Percentiles rank a stretch among this genome's conserved stretches.
These are phyloP conservation scores for Lymantria monacha DNA, from an alignment of 2,888 invertebrate species.

Conservation along the genomic window DNA sequence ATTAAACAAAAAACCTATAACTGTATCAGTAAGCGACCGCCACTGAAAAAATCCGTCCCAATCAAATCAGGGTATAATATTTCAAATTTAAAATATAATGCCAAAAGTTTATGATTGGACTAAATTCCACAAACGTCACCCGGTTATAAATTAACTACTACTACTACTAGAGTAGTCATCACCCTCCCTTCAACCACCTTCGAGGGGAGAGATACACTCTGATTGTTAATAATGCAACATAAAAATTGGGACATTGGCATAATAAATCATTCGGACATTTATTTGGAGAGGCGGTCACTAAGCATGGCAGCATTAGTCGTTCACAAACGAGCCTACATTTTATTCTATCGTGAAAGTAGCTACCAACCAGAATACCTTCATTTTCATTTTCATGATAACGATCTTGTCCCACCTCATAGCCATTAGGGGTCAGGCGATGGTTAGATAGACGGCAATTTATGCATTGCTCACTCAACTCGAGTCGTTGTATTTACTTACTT, in stretches of 20 bases:
- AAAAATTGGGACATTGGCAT: conserved; percentile 4
- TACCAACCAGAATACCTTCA: conserved; percentile 59
- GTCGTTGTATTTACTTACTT: conserved; percentile 65
- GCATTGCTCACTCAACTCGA: conserved; percentile 73
- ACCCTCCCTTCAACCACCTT: too few species aligned
- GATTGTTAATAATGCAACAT: too few species aligned
- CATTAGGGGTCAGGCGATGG: conserved; percentile 77
- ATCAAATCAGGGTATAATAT: too few species aligned
- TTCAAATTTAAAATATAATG: too few species aligned
- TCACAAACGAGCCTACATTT: conserved; percentile 63
- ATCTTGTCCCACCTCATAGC: conserved; percentile 74
- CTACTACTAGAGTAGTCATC: too few species aligned
- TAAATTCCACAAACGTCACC: too few species aligned
- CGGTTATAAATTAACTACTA: too few species aligned
- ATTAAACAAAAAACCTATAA: too few species aligned
- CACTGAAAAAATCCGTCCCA: too few species aligned
- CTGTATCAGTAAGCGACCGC: too few species aligned
- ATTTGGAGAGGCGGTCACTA: conserved; percentile 24
- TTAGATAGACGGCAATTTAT: conserved; percentile 74
- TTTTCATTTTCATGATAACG: conserved; percentile 72
- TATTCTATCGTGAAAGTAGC: conserved; percentile 67
- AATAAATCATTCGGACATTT: conserved; percentile 37
- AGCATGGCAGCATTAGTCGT: conserved; percentile 45
- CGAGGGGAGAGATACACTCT: too few species aligned
- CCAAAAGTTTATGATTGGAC: too few species aligned